Evolutionary conservation across 1,140 invertebrate genomes (phyloP).

Genomic region (Chionoecetes opilio): DNA sequence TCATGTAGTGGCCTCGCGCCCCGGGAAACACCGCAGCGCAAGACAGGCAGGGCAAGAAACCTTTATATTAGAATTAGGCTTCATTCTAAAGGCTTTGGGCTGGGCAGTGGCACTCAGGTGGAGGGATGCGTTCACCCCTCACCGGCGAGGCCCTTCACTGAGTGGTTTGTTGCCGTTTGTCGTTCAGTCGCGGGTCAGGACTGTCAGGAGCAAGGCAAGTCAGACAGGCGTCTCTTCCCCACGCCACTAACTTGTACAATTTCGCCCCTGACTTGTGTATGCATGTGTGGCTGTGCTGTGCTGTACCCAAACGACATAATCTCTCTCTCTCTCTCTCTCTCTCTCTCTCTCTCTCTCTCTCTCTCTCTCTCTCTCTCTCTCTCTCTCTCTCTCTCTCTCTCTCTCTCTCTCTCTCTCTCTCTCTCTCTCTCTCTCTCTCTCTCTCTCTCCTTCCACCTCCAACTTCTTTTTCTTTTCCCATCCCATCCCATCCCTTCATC

Average conservation of each 20-base stretch:
- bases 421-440: constrained; percentile 21
- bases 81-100: too few relatives aligned
- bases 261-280: background rate
- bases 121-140: too few relatives aligned
- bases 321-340: background rate
- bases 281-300: background rate
- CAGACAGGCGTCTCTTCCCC: background rate
- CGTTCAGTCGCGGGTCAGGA: background rate
- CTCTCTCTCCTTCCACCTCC: background rate
- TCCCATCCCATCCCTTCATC: too few relatives aligned
- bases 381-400: background rate
- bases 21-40: too few relatives aligned
- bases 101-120: too few relatives aligned
- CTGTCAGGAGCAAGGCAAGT: background rate
- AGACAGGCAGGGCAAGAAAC: too few relatives aligned
- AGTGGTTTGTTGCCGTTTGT: background rate
- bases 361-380: constrained; percentile 27
- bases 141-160: background rate
- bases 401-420: background rate
- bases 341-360: background rate
- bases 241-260: background rate
- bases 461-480: background rate
- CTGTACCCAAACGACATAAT: background rate
- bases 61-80: too few relatives aligned
- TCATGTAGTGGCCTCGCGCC: too few relatives aligned